Conservation (phyloP, 2,113 vertebrate genomes). For the Ondatra zibethicus region DNA sequence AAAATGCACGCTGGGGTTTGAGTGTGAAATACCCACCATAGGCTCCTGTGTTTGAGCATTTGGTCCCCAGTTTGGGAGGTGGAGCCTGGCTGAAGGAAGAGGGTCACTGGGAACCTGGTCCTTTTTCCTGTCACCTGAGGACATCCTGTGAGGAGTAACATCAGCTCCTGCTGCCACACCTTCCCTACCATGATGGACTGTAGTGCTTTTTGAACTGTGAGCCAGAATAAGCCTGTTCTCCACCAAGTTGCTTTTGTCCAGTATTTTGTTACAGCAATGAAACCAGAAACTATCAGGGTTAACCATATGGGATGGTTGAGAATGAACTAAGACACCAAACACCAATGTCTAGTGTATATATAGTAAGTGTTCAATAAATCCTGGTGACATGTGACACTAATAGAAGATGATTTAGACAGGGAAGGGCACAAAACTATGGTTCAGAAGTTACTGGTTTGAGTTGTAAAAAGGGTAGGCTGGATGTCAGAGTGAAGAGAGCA, state of each 20-base stretch:
- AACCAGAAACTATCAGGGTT: background rate
- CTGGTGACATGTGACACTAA: background rate
- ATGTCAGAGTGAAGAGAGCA: background rate
- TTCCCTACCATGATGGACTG: background rate
- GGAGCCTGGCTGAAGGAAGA: background rate
- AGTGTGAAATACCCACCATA: too few species aligned
- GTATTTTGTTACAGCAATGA: background rate
- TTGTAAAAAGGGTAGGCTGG: background rate
- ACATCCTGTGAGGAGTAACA: background rate
- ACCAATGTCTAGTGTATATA: background rate
- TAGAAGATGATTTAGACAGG: background rate
- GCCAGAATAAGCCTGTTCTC: background rate
- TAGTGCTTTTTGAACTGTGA: background rate
- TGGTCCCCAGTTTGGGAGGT: background rate
- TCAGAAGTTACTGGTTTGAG: background rate
- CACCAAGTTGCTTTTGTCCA: background rate
- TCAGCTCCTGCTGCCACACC: background rate
- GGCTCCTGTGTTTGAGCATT: background rate
- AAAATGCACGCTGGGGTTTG: background rate
- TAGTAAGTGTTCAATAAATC: background rate
- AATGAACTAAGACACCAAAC: background rate
- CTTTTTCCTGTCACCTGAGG: background rate
- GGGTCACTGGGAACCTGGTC: background rate
- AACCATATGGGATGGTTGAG: background rate
- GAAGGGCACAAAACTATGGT: background rate